phyloP scores from a whole-genome alignment of 2,888 invertebrate species.

The Lycaena phlaeas region DNA sequence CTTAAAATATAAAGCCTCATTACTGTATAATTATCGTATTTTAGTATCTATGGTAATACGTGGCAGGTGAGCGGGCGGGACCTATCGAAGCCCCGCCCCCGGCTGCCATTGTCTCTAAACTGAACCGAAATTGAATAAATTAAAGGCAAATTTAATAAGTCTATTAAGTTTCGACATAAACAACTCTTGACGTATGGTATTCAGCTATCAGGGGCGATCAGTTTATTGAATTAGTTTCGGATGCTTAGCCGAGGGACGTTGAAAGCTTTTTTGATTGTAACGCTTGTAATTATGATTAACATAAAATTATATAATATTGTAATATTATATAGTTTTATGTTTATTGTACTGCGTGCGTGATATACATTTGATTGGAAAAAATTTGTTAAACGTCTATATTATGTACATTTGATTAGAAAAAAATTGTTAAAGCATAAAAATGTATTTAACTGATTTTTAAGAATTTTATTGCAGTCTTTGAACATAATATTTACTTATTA shows the following conservation, averaged over 20 bases:
- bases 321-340: too few relatives aligned
- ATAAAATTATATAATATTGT: too few relatives aligned
- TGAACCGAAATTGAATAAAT: constrained; percentile 64
- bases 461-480: too few relatives aligned
- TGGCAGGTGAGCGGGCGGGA: constrained; percentile 34
- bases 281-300: background rate
- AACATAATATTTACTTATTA: too few relatives aligned
- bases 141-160: constrained; percentile 68
- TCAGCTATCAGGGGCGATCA: constrained; percentile 46
- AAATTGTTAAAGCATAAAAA: too few relatives aligned
- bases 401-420: too few relatives aligned
- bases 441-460: too few relatives aligned
- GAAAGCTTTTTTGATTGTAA: constrained; percentile 42
- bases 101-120: constrained; percentile 48
- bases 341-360: too few relatives aligned
- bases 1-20: background rate
- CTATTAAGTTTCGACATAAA: constrained; percentile 62
- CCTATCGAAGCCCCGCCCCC: constrained; percentile 41
- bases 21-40: background rate
- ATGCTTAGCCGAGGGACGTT: constrained; percentile 33
- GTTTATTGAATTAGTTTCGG: constrained; percentile 56
- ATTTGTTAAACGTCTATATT: too few relatives aligned
- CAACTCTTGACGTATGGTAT: constrained; percentile 58
- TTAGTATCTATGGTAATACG: background rate
- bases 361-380: too few relatives aligned